Percentiles rank a stretch among this genome's conserved stretches.
Evolutionary conservation across 2,888 invertebrate species (phyloP).

Genomic region (Petrophora chlorosata): DNA sequence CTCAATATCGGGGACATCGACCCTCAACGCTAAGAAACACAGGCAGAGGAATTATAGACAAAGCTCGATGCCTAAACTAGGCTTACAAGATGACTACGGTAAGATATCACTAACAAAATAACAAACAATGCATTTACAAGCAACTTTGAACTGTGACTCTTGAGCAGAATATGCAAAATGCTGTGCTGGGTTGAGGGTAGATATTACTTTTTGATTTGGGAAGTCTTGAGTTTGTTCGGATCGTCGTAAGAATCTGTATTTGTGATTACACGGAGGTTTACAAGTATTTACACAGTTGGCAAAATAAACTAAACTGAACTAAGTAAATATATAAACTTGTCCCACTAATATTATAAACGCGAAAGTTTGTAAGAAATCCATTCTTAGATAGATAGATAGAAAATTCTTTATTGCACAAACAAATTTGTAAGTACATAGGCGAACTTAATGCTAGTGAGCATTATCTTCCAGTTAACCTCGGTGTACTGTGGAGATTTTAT

Average conservation of each 20-base stretch:
- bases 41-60: slow-evolving; percentile 77
- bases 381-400: no score
- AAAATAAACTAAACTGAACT: slow-evolving; percentile 3
- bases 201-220: not conserved
- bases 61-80: slow-evolving; percentile 81
- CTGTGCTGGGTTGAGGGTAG: not conserved
- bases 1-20: slow-evolving; percentile 78
- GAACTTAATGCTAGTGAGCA: no score
- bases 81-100: slow-evolving; percentile 77
- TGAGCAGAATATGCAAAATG: not conserved
- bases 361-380: no score
- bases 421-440: no score
- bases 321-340: no score
- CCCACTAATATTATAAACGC: no score
- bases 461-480: no score
- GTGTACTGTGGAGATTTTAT: no score
- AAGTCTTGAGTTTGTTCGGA: slow-evolving; percentile 21
- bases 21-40: slow-evolving; percentile 74
- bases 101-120: slow-evolving; percentile 38
- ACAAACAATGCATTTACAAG: slow-evolving; percentile 1
- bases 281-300: slow-evolving; percentile 18
- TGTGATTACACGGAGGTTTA: slow-evolving; percentile 19
- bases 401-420: no score
- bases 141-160: not conserved
- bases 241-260: slow-evolving; percentile 20